Evolutionary conservation across 2,113 vertebrate species (phyloP).

Genomic region (Heliornis fulica): DNA sequence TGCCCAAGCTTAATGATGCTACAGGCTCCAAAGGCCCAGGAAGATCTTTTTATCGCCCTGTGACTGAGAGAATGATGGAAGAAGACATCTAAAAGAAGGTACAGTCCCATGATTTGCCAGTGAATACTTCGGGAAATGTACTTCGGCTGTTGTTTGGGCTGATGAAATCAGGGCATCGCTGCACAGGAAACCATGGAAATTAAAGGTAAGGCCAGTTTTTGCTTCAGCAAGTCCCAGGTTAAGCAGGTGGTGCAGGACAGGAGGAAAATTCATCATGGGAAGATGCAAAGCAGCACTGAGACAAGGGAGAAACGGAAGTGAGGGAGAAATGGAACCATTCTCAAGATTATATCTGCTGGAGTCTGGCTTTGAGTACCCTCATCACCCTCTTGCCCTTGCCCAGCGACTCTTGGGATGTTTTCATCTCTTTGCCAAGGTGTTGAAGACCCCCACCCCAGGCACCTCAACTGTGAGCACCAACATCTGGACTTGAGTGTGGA

Average conservation of each 20-base stretch:
- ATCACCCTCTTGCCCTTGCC: background rate
- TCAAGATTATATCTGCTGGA: background rate
- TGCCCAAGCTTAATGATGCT: background rate
- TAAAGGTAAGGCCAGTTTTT: background rate
- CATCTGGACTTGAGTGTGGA: background rate
- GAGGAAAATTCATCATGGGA: background rate
- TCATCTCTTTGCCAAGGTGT: background rate
- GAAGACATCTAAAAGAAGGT: background rate
- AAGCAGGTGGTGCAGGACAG: background rate
- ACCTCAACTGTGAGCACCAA: background rate
- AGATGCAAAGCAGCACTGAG: background rate
- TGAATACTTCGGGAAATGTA: background rate
- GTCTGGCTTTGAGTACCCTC: background rate
- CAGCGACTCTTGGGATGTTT: background rate
- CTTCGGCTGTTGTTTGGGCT: background rate
- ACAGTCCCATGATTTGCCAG: background rate
- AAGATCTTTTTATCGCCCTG: background rate
- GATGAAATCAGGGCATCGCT: background rate
- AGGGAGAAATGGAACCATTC: too few relatives aligned
- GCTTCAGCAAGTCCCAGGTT: background rate
- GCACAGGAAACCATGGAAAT: background rate
- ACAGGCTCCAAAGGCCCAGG: rapidly evolving
- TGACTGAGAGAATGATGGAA: background rate
- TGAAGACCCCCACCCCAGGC: background rate
- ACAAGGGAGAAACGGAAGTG: background rate